Evolutionary conservation across 2,888 invertebrate species (phyloP), one percentile per base, ranked within the genome.

Genomic region (Sussaba pulchella): DNA sequence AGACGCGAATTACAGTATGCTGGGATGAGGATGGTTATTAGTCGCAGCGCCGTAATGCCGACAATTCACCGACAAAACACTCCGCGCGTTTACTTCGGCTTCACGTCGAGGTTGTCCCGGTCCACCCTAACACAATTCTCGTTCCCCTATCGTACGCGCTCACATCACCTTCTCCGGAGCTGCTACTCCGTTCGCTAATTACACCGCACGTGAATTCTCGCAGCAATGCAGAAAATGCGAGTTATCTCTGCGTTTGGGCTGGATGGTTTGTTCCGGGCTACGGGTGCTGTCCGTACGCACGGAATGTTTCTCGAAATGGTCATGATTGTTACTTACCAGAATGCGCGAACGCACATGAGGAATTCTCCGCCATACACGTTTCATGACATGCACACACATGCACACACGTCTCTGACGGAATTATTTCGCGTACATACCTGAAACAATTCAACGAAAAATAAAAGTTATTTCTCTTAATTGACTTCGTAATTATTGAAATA

Each of bases 251-350:
- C 45, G 61, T 45, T 57, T 72, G 24, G 24, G n/a, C 31, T 17
- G 64, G 45, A 77, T 70, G 24, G 50, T 57, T 47, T 59, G 57
- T 71, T 39, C 64, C n/a, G n/a, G 47, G 36, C 17, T 45, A 17
- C 57, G 36, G 14, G 2, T 6, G 14, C 39, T 9, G 31, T 36
- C 10, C 24, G 67, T 50, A 41, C 57, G 66, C 57, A 19, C 41
- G 77, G 64, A 71, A 77, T 72, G 77, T 78, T 78, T 71, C 59
- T 66, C 71, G 31, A 66, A 72, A 72, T 72, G 26, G 24, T 59
- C 54, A 50, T 50, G 26, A 66, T 72, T 57, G 24, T 78, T 66
- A 78, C 59, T 64, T 57, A 70, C 59, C 59, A 36, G 52, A 45
- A 59, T 66, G 14, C 1, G 21, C 36, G 43, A 8, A 21, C 54